Base-by-base conservation (phyloP, 37 sponge, comb jelly and placozoan species). In the Tethya wilhelma region DNA sequence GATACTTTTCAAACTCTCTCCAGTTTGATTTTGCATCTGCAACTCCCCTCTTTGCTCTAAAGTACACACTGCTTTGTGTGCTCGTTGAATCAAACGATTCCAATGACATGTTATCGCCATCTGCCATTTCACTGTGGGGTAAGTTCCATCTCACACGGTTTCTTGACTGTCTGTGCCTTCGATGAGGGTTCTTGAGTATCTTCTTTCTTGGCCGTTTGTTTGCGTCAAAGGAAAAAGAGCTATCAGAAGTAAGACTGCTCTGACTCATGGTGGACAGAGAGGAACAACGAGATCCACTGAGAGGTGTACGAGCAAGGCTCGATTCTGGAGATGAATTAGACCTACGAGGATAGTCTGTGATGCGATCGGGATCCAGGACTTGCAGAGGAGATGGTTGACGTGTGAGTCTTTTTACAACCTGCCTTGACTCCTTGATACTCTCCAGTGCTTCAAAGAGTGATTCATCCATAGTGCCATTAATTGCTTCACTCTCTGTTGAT, bases 221-320 rank as follows among this genome's bases (percentile, higher is more conserved):
- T 12, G 83, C 60, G 28, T 89, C 90, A 38, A 63, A 38, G 4
- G 74, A 78, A 12, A 57, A 53, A 0, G 90, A 83, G 39, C 77
- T 57, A 0, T 91, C 88, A 0, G 92, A 91, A 1, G 83, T 79
- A 14, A 83, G 57, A 44, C 92, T 91, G 40, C 66, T 86, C 43
- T 87, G 84, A 38, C 92, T 91, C 11, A 77, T 29, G 4, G 91
- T 64, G 4, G 92, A 91, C 30, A 82, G 73, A 32, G 87, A 90
- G 53, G 57, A 66, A 1, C 60, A 44, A 45, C 38, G 56, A 3
- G 71, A 82, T 25, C 70, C 64, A 43, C 44, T 45, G 17, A 25
- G 7, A 19, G 44, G 68, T 14, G 64, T 56, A n/a, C n/a, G 60
- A 8, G 69, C 64, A 29, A 30, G 64, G 7, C 9, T 46, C 1